phyloP scores from a whole-genome alignment of 2,113 vertebrate genomes.

The Sorex araneus region DNA sequence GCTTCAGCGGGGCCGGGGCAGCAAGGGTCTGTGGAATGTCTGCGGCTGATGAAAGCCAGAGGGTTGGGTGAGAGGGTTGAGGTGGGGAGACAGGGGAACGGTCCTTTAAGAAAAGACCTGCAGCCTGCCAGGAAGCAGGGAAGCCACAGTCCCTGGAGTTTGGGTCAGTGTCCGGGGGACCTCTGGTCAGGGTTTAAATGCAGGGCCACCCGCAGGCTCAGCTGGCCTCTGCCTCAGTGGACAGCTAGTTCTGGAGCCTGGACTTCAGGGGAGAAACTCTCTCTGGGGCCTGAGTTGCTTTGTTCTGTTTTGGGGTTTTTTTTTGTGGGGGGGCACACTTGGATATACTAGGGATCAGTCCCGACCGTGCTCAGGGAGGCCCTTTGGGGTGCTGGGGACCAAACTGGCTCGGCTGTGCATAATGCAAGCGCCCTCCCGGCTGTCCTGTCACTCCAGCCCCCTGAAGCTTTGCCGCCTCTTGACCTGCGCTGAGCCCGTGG shows the following conservation, averaged over 20 bases:
- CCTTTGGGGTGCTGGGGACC: no score
- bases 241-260: not conserved
- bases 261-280: not conserved
- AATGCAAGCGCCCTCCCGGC: no score
- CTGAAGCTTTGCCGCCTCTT: not conserved
- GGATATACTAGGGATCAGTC: no score
- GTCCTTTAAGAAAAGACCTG: not conserved
- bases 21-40: not conserved
- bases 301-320: not conserved
- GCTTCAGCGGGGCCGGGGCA: not conserved
- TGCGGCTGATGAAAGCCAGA: not conserved
- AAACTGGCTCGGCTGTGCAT: no score
- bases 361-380: no score
- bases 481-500: not conserved
- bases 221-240: not conserved
- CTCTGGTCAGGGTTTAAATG: not conserved
- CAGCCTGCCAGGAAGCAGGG: not conserved
- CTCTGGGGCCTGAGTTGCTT: not conserved
- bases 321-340: no score
- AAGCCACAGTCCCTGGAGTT: not conserved
- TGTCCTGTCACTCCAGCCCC: no score
- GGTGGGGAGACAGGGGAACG: rapidly evolving
- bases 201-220: not conserved
- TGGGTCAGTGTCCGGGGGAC: not conserved
- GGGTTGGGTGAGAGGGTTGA: not conserved